A percentile compares a stretch with the other conserved stretches of the same genome.
phyloP scores from a whole-genome alignment of 2,888 invertebrate species.

The Argyra leucocephala region DNA sequence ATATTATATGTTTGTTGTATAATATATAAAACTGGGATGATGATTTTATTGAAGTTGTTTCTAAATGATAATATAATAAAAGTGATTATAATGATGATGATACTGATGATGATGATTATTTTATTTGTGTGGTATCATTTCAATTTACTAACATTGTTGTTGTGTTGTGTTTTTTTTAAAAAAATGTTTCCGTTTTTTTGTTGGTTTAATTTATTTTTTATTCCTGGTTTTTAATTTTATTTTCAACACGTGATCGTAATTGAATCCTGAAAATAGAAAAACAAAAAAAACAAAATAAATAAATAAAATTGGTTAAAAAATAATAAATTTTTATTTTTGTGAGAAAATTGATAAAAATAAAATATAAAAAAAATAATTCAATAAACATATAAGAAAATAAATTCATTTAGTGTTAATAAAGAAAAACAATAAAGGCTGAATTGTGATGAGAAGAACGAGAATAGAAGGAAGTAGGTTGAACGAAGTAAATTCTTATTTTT shows the following conservation, averaged over 20 bases:
- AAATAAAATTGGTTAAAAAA: too few relatives aligned
- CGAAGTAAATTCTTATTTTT: too few relatives aligned
- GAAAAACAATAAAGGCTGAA: neutral
- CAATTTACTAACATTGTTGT: neutral
- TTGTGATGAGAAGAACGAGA: too few relatives aligned
- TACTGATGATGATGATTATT: neutral
- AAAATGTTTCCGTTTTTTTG: neutral
- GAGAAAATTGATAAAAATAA: too few relatives aligned
- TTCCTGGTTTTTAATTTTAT: neutral
- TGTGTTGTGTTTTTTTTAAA: neutral
- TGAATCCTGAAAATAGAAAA: neutral
- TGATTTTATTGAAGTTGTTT: neutral
- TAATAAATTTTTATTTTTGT: too few relatives aligned
- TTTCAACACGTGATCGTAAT: conserved; percentile 3
- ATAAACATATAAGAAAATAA: neutral
- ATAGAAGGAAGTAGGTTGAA: too few relatives aligned
- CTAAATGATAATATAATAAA: too few relatives aligned
- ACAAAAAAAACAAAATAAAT: neutral
- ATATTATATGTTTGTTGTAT: too few relatives aligned
- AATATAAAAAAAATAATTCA: neutral
- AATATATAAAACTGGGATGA: too few relatives aligned
- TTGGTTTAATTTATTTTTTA: neutral
- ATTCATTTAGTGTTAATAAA: conserved; percentile 4
- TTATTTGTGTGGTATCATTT: conserved; percentile 3
- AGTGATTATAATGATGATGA: too few relatives aligned